phyloP scores from a whole-genome alignment of 2,888 invertebrate species.

The Mythimna albipuncta region DNA sequence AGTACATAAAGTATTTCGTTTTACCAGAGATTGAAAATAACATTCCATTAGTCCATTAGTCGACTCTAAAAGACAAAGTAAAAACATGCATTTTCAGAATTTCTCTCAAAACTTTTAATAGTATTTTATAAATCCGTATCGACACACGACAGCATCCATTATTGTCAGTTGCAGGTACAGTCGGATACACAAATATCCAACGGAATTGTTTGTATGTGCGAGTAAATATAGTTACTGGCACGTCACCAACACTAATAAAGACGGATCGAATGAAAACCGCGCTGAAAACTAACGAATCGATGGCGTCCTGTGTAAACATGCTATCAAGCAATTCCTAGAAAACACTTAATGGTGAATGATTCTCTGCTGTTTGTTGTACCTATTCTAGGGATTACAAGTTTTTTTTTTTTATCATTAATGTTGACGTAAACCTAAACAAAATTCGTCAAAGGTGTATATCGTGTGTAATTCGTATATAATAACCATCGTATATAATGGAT shows the following conservation, averaged over 20 bases:
- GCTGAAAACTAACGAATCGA: constrained; percentile 39
- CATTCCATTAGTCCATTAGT: background rate
- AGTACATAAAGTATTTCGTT: too few relatives aligned
- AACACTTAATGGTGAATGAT: constrained; percentile 6
- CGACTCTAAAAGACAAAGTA: background rate
- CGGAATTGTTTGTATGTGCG: constrained; percentile 18
- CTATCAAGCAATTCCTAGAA: background rate
- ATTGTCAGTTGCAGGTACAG: constrained; percentile 28
- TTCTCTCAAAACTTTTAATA: background rate
- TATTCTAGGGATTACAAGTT: background rate
- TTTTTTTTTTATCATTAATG: too few relatives aligned
- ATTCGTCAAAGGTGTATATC: background rate
- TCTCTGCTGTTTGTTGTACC: background rate
- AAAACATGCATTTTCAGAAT: background rate
- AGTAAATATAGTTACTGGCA: constrained; percentile 29
- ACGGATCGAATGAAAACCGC: constrained; percentile 33
- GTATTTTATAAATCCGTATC: constrained; percentile 35
- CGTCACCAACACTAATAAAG: constrained; percentile 48
- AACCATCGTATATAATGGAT: too few relatives aligned
- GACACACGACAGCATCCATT: constrained; percentile 22
- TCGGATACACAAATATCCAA: constrained; percentile 31
- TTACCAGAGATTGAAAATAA: background rate
- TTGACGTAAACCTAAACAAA: background rate
- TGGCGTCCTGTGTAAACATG: constrained; percentile 2
- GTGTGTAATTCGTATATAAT: too few relatives aligned